Evolutionary conservation across 2,113 vertebrate species (phyloP).

Genomic region (Trogon surrucura): DNA sequence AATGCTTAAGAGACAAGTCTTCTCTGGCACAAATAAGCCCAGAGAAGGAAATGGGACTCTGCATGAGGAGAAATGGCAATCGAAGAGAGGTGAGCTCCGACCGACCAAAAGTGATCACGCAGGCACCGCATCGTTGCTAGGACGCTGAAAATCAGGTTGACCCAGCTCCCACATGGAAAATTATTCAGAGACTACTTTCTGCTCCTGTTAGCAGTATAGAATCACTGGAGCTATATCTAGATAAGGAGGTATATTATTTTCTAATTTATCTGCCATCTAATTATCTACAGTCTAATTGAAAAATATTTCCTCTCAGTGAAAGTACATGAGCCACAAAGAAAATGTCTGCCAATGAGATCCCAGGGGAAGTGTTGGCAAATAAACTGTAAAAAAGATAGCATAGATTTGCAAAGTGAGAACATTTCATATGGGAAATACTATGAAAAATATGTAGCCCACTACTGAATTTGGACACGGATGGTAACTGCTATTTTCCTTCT

Average conservation of each 20-base stretch:
- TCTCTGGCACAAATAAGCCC: neutral
- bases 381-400: slow-evolving; percentile 45
- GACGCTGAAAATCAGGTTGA: neutral
- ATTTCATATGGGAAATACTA: neutral
- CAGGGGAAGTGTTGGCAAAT: slow-evolving; percentile 44
- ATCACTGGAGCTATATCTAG: neutral
- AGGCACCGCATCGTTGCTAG: neutral
- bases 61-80: rapidly evolving
- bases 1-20: neutral
- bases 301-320: slow-evolving; percentile 54
- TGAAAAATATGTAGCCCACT: neutral
- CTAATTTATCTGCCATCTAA: slow-evolving; percentile 65
- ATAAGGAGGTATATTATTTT: slow-evolving; percentile 20
- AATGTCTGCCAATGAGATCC: slow-evolving; percentile 55
- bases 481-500: slow-evolving; percentile 5
- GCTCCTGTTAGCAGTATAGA: neutral
- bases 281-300: slow-evolving; percentile 62
- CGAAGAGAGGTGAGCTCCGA: neutral
- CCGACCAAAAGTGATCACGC: neutral
- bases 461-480: neutral
- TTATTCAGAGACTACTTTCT: neutral
- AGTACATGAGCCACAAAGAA: slow-evolving; percentile 63
- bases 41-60: neutral
- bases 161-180: neutral
- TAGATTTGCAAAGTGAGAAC: slow-evolving; percentile 9